These are phyloP conservation scores for Lymantria dispar DNA, from an alignment of 2,888 invertebrate genomes.

Conservation along the genomic window DNA sequence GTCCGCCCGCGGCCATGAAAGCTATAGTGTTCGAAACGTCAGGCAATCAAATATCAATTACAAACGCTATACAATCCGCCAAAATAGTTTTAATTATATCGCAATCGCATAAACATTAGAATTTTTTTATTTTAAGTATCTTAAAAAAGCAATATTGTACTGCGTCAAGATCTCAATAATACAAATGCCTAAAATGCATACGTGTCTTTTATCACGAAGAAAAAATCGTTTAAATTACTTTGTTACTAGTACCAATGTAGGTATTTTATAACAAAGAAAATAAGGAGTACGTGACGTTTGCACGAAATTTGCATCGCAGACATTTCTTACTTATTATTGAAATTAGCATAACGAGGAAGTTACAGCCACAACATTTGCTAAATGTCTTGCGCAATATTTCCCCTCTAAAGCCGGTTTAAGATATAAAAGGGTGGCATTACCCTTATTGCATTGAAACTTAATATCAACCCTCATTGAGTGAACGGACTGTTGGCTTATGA, in stretches of 20 bases:
- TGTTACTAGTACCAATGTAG: neutral
- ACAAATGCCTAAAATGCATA: too few relatives aligned
- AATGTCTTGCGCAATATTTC: neutral
- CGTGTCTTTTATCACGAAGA: too few relatives aligned
- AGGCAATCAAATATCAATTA: too few relatives aligned
- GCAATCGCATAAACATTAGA: too few relatives aligned
- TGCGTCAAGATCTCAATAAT: too few relatives aligned
- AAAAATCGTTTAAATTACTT: too few relatives aligned
- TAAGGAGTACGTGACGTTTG: neutral
- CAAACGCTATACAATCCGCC: too few relatives aligned
- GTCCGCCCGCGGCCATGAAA: too few relatives aligned
- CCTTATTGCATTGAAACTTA: slow-evolving; percentile 9
- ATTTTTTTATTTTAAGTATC: too few relatives aligned
- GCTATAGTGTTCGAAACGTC: too few relatives aligned
- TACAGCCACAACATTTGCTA: neutral
- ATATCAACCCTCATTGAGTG: slow-evolving; percentile 10
- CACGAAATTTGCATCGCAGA: neutral
- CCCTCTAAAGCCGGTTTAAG: neutral
- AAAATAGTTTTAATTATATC: too few relatives aligned
- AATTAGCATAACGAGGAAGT: neutral
- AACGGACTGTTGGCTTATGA: slow-evolving; percentile 13
- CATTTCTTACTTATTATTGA: neutral
- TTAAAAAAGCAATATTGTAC: too few relatives aligned
- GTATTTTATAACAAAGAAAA: neutral
- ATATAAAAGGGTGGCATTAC: slow-evolving; percentile 1